Evolutionary conservation across 2,888 invertebrate genomes (phyloP).

Genomic region (Sisyra nigra): DNA sequence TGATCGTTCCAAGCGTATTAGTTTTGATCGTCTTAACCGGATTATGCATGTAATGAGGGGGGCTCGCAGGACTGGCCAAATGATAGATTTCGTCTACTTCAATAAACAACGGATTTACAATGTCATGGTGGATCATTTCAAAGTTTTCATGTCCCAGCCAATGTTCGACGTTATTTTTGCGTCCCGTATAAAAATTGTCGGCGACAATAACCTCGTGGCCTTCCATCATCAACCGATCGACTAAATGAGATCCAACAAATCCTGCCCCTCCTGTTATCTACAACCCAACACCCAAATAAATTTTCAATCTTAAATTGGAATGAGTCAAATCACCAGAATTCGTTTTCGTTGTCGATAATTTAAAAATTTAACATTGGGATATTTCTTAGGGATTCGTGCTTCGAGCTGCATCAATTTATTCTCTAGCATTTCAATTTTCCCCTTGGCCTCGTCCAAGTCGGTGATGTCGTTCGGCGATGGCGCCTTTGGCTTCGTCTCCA

Average conservation of each 20-base stretch:
- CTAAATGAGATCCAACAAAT: conserved; percentile 97
- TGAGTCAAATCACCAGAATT: conserved; percentile 49
- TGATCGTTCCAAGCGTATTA: conserved; percentile 91
- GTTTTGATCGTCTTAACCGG: conserved; percentile 99
- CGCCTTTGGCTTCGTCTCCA: conserved; percentile 21
- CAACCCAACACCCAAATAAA: conserved; percentile 12
- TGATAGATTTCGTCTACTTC: conserved; percentile 99
- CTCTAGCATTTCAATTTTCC: conserved; percentile 48
- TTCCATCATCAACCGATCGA: conserved; percentile 86
- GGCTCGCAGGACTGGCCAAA: conserved; percentile 95
- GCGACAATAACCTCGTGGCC: conserved; percentile 95
- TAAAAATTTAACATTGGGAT: conserved; percentile 80
- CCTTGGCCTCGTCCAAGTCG: conserved; percentile 43
- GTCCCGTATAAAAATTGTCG: conserved; percentile 96
- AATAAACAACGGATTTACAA: conserved; percentile 91
- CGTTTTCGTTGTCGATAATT: conserved; percentile 85
- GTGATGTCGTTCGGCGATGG: conserved; percentile 21
- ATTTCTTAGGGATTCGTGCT: conserved; percentile 60
- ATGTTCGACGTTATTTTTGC: conserved; percentile 93
- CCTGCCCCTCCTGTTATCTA: conserved; percentile 93
- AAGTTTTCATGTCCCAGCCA: conserved; percentile 99
- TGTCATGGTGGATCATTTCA: conserved; percentile 96
- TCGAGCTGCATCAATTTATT: conserved; percentile 56
- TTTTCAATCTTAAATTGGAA: not conserved
- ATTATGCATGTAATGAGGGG: conserved; percentile 99